These are phyloP conservation scores for Carcinoscorpius rotundicauda DNA, from an alignment of 1,140 invertebrate species.

Conservation along the genomic window DNA sequence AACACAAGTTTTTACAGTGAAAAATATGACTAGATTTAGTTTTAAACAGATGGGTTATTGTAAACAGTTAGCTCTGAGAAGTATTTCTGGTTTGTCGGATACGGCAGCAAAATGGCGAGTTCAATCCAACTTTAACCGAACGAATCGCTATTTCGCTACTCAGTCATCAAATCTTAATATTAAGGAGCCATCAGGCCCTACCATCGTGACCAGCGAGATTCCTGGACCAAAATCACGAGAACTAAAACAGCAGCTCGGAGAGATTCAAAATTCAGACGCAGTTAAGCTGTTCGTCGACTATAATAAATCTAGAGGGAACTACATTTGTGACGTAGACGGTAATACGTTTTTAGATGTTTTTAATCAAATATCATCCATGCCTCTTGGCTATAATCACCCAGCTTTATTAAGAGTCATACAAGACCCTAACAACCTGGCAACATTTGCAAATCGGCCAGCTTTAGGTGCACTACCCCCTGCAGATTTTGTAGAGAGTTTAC, in stretches of 20 bases:
- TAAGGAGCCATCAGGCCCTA: conserved; percentile 47
- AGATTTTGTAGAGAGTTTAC: conserved; percentile 68
- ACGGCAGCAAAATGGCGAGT: too few relatives aligned
- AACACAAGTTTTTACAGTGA: too few relatives aligned
- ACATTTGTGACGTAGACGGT: conserved; percentile 90
- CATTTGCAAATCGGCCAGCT: conserved; percentile 81
- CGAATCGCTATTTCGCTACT: too few relatives aligned
- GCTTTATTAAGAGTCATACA: conserved; percentile 61
- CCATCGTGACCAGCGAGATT: conserved; percentile 44
- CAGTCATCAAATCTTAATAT: too few relatives aligned
- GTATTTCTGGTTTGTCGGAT: too few relatives aligned
- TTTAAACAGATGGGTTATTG: too few relatives aligned
- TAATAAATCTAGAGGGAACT: conserved; percentile 86
- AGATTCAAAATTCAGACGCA: conserved; percentile 54
- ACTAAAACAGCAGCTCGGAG: conserved; percentile 44
- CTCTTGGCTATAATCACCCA: conserved; percentile 91
- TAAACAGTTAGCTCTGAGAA: too few relatives aligned
- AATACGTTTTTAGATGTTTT: conserved; percentile 81
- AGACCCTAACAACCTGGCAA: conserved; percentile 58
- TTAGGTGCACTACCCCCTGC: conserved; percentile 76
- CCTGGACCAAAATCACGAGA: conserved; percentile 55
- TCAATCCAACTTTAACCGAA: too few relatives aligned
- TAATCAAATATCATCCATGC: conserved; percentile 94
- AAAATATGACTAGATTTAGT: too few relatives aligned
- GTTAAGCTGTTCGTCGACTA: conserved; percentile 93